Evolutionary conservation across 2,797 vertebrate genomes (phyloP).

Genomic region (Pachyuromys duprasi): DNA sequence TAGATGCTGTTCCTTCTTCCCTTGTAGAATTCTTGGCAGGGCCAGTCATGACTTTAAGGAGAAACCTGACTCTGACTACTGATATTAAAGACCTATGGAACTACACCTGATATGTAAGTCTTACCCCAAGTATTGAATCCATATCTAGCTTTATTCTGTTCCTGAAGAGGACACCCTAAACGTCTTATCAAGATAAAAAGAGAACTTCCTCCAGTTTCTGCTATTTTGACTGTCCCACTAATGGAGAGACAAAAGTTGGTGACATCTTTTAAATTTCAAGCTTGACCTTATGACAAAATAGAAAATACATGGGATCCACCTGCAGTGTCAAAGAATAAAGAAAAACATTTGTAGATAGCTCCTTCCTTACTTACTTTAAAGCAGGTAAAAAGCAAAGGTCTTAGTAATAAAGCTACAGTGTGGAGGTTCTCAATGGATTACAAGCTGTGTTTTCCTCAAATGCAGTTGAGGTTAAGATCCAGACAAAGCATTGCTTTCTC

Average conservation of each 20-base stretch:
- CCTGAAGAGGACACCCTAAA: not conserved
- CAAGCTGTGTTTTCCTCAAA: not conserved
- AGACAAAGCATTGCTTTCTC: not conserved
- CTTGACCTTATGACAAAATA: not conserved
- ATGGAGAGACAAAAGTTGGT: not conserved
- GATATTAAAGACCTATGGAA: not conserved
- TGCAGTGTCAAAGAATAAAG: not conserved
- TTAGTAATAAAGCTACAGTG: not conserved
- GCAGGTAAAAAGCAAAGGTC: not conserved
- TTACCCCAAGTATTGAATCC: not conserved
- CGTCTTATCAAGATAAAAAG: not conserved
- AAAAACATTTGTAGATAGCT: not conserved
- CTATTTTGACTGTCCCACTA: not conserved
- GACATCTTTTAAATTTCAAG: not conserved
- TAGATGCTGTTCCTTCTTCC: not conserved
- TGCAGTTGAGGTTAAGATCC: not conserved
- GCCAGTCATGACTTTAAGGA: not conserved
- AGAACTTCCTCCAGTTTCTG: not conserved
- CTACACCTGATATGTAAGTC: no score
- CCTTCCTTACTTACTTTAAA: not conserved
- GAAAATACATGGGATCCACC: not conserved
- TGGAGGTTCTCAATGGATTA: not conserved
- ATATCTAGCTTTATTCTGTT: not conserved
- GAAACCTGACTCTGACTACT: not conserved
- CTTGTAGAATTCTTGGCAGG: not conserved